Evolutionary conservation across 2,888 invertebrate genomes (phyloP).

Genomic region (Apodemia mormo): DNA sequence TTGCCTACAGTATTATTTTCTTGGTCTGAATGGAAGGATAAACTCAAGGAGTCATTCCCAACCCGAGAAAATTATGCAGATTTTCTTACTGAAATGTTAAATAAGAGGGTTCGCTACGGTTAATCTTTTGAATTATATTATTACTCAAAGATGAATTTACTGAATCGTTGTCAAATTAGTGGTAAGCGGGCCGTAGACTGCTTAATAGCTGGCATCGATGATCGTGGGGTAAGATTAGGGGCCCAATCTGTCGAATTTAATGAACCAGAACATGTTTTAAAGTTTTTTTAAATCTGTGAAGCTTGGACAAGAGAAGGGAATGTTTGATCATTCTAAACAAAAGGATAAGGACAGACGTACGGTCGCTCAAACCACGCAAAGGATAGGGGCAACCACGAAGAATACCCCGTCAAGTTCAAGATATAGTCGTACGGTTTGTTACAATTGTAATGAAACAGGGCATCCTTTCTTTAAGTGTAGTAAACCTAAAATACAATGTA

Average conservation of each 20-base stretch:
- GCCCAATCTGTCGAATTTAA: too few species aligned
- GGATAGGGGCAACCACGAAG: conserved; percentile 9
- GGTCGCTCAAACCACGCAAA: too few species aligned
- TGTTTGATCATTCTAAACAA: too few species aligned
- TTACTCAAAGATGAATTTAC: too few species aligned
- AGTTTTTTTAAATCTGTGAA: too few species aligned
- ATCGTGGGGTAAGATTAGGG: too few species aligned
- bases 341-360: too few species aligned
- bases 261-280: too few species aligned
- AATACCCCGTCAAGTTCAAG: background rate
- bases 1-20: conserved; percentile 31
- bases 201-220: too few species aligned
- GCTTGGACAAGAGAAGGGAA: too few species aligned
- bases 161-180: too few species aligned
- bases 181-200: too few species aligned
- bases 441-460: conserved; percentile 21
- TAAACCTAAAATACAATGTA: conserved; percentile 26
- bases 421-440: conserved; percentile 7
- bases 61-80: conserved; percentile 34
- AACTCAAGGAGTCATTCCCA: conserved; percentile 34
- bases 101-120: conserved; percentile 22
- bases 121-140: conserved; percentile 26
- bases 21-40: conserved; percentile 36
- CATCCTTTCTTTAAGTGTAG: conserved; percentile 23
- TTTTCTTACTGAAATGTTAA: conserved; percentile 34